Evolutionary conservation across 2,797 vertebrate genomes (phyloP).

Genomic region (Peromyscus aztecus): DNA sequence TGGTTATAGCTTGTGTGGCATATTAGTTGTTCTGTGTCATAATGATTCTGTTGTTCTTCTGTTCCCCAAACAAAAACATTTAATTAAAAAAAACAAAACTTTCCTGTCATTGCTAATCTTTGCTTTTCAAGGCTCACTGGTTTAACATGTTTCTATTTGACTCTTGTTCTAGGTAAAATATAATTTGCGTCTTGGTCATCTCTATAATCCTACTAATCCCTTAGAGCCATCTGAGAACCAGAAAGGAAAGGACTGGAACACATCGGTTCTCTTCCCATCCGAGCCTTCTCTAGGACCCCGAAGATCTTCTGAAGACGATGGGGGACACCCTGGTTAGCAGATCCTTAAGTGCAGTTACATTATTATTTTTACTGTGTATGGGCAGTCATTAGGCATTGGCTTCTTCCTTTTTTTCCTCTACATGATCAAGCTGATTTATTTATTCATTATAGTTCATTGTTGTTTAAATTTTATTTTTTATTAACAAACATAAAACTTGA

Average conservation of each 20-base stretch:
- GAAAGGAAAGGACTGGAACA: background rate
- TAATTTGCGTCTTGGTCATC: constrained; percentile 8
- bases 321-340: constrained; percentile 48
- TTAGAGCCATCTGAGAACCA: fast-evolving
- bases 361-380: background rate
- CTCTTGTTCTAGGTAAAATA: constrained; percentile 70
- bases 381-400: background rate
- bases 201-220: background rate
- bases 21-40: background rate
- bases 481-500: background rate
- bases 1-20: background rate
- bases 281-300: background rate
- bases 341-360: background rate
- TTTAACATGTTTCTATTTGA: background rate
- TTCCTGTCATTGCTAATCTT: background rate
- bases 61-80: background rate
- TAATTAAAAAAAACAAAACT: background rate
- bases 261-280: constrained; percentile 28
- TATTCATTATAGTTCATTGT: background rate
- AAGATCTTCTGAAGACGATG: fast-evolving
- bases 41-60: background rate
- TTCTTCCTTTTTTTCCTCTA: background rate
- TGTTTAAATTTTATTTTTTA: constrained; percentile 1
- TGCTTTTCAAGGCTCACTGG: background rate
- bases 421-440: background rate